These are phyloP conservation scores for Apostichopus japonicus DNA, from an alignment of 35 echinoderm and acorn worm species.

Conservation along the genomic window DNA sequence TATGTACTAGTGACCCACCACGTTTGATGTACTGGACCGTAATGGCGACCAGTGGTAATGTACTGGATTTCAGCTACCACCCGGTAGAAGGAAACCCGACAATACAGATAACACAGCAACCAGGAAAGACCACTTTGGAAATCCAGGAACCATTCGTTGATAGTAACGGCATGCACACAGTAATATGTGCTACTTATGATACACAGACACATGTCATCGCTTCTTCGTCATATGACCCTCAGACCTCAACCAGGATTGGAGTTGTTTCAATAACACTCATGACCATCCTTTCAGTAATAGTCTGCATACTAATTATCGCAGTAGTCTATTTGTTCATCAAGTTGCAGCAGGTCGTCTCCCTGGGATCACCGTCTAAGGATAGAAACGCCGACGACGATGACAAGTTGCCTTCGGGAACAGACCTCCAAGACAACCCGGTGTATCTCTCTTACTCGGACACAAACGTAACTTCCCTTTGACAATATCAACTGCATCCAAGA, in stretches of 20 bases:
- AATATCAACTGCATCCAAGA: no score
- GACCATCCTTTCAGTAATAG: neutral
- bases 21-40: constrained; percentile 2
- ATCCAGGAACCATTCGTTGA: neutral
- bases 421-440: neutral
- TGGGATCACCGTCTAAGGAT: neutral
- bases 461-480: neutral
- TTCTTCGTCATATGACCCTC: no score
- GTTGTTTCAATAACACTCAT: no score
- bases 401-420: neutral
- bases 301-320: neutral
- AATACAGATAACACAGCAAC: neutral
- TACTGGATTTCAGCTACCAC: neutral
- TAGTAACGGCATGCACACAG: neutral
- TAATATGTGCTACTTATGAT: neutral
- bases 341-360: neutral
- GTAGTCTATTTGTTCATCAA: neutral
- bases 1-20: neutral
- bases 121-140: neutral
- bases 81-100: neutral
- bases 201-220: neutral
- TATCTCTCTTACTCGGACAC: neutral
- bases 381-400: neutral
- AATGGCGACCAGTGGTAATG: neutral
- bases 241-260: no score